Percentiles rank a stretch among this genome's conserved stretches.
Conservation (phyloP, 2,113 vertebrate species). For the Rhinolophus sinicus region DNA sequence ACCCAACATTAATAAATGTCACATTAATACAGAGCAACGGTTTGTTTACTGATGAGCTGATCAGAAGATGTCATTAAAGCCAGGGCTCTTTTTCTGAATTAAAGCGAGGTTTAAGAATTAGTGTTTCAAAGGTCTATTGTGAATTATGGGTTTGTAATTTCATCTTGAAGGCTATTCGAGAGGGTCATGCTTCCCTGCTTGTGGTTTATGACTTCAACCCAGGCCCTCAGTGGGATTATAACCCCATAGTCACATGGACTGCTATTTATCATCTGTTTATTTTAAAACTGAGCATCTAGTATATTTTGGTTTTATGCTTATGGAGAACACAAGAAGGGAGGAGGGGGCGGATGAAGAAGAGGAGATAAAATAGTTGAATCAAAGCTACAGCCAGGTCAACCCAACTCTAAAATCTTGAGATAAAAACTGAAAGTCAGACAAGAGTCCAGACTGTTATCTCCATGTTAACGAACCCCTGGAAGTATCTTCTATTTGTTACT, state of each 20-base stretch:
- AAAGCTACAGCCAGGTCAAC: background rate
- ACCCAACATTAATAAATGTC: background rate
- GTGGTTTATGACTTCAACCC: slow-evolving; percentile 76
- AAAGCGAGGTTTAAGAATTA: slow-evolving; percentile 31
- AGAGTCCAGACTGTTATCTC: background rate
- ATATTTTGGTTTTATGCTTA: slow-evolving; percentile 67
- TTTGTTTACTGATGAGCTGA: background rate
- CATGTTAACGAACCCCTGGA: slow-evolving; percentile 12
- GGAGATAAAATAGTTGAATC: background rate
- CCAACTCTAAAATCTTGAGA: background rate
- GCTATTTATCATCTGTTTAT: slow-evolving; percentile 76
- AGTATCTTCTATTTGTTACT: background rate
- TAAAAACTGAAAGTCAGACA: slow-evolving; percentile 27
- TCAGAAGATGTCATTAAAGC: background rate
- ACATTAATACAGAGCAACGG: background rate
- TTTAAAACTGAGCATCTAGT: slow-evolving; percentile 63
- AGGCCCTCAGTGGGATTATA: slow-evolving; percentile 64
- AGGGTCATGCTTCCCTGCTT: slow-evolving; percentile 70
- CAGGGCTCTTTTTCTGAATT: background rate
- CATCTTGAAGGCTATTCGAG: slow-evolving; percentile 62
- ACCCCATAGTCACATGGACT: slow-evolving; percentile 52
- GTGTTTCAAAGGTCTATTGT: slow-evolving; percentile 65
- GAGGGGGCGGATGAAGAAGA: background rate
- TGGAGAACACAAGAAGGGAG: slow-evolving; percentile 44
- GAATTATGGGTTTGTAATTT: slow-evolving; percentile 60